phyloP scores from a whole-genome alignment of 2,888 invertebrate species.

The Drosophila lacicola region DNA sequence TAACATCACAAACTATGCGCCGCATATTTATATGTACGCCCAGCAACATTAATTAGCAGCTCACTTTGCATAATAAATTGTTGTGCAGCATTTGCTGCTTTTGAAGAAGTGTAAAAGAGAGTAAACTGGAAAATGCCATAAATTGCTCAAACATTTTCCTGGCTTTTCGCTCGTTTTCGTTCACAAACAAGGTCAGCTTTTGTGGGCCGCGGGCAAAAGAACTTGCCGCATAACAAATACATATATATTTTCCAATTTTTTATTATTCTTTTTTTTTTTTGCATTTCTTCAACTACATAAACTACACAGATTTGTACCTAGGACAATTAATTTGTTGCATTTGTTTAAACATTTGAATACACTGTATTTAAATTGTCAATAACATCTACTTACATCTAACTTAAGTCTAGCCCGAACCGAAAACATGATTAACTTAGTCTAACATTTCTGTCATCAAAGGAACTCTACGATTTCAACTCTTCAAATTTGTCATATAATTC shows the following conservation, averaged over 20 bases:
- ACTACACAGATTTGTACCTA: constrained; percentile 27
- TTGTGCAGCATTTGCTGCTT: constrained; percentile 7
- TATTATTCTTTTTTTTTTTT: too few species aligned
- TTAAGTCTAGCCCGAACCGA: constrained; percentile 30
- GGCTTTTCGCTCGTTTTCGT: background rate
- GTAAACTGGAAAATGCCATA: constrained; percentile 18
- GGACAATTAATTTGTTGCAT: constrained; percentile 17
- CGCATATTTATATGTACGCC: constrained; percentile 6
- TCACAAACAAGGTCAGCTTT: constrained; percentile 28
- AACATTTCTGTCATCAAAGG: constrained; percentile 48
- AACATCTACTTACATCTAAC: constrained; percentile 26
- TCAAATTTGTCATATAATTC: constrained; percentile 21
- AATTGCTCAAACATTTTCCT: constrained; percentile 38
- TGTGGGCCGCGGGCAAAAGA: constrained; percentile 15
- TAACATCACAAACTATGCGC: constrained; percentile 23
- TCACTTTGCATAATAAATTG: constrained; percentile 40
- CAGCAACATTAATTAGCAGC: constrained; percentile 43
- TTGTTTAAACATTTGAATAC: constrained; percentile 51
- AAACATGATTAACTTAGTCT: constrained; percentile 35
- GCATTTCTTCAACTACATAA: background rate
- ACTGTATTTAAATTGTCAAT: constrained; percentile 52
- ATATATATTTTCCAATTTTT: background rate
- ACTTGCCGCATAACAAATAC: constrained; percentile 27
- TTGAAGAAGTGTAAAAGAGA: constrained; percentile 9
- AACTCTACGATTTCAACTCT: constrained; percentile 39